Conservation (phyloP, 53 echinoderm and acorn worm genomes). For the Antedon mediterranea region DNA sequence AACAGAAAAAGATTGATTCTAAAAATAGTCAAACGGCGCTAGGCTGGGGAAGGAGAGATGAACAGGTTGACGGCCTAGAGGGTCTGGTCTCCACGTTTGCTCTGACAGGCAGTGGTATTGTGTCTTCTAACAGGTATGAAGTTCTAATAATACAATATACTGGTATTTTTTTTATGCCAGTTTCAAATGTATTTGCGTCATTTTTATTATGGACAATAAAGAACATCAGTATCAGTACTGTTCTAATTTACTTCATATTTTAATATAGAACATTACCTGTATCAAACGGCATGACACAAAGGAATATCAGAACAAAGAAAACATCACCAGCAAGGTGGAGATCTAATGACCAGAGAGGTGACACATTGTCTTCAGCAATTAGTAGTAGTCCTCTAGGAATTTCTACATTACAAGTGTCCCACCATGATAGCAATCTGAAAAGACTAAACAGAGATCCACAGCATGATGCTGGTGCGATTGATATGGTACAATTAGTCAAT, state of each 20-base stretch:
- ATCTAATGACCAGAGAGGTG: not conserved
- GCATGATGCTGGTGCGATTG: not conserved
- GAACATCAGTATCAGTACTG: too few species aligned
- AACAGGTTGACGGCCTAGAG: not conserved
- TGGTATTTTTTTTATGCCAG: not conserved
- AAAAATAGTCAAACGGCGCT: conserved; percentile 2
- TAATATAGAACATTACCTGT: not conserved
- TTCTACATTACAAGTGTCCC: not conserved
- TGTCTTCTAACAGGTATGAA: conserved; percentile 3
- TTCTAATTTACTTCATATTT: not conserved
- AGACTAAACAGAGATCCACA: not conserved
- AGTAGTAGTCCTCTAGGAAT: not conserved
- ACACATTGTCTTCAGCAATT: not conserved
- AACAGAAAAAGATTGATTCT: not conserved
- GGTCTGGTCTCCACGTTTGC: conserved; percentile 50
- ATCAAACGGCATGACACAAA: not conserved
- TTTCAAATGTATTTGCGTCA: too few species aligned
- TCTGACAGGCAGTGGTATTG: conserved; percentile 49
- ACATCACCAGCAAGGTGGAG: not conserved
- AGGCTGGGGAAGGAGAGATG: conserved; percentile 11
- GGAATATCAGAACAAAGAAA: not conserved
- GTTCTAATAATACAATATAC: not conserved
- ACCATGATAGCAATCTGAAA: not conserved
- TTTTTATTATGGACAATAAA: too few species aligned
- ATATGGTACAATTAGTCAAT: not conserved